A percentile compares a stretch with the other conserved stretches of the same genome.
Conservation (phyloP, 2,113 vertebrate species). For the Onychostoma macrolepis region DNA sequence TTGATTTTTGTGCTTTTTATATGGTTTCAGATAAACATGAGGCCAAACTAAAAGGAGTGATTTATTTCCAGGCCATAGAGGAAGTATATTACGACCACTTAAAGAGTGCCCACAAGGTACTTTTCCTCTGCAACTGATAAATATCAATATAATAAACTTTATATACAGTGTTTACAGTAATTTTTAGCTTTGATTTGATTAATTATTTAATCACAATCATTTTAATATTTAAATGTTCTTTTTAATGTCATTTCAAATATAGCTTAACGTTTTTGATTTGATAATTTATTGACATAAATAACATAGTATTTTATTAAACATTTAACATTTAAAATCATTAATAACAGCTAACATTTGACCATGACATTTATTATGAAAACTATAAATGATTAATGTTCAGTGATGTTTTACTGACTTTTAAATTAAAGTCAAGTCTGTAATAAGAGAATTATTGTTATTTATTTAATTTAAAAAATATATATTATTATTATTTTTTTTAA, state of each 20-base stretch:
- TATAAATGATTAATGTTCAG: no score
- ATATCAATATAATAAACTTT: background rate
- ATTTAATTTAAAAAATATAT: no score
- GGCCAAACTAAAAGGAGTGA: constrained; percentile 96
- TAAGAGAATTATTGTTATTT: no score
- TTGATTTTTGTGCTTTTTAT: constrained; percentile 15
- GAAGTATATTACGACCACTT: constrained; percentile 98
- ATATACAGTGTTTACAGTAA: background rate
- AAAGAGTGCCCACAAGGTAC: constrained; percentile 97
- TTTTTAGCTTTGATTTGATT: background rate
- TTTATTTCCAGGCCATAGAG: constrained; percentile 99
- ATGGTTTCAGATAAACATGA: constrained; percentile 91
- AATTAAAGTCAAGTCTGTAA: no score
- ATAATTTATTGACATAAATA: no score
- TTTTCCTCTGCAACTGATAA: background rate
- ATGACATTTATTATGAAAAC: no score
- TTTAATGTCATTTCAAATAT: background rate
- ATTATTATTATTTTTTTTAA: no score
- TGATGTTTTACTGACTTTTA: no score
- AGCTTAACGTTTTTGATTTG: background rate
- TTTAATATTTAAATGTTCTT: background rate
- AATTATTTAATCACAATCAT: background rate
- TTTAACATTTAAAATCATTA: no score
- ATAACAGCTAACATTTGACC: no score
- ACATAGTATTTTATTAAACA: no score